Evolutionary conservation across 2,113 vertebrate species (phyloP), one percentile per base, ranked within the genome.

Genomic region (Galemys pyrenaicus): DNA sequence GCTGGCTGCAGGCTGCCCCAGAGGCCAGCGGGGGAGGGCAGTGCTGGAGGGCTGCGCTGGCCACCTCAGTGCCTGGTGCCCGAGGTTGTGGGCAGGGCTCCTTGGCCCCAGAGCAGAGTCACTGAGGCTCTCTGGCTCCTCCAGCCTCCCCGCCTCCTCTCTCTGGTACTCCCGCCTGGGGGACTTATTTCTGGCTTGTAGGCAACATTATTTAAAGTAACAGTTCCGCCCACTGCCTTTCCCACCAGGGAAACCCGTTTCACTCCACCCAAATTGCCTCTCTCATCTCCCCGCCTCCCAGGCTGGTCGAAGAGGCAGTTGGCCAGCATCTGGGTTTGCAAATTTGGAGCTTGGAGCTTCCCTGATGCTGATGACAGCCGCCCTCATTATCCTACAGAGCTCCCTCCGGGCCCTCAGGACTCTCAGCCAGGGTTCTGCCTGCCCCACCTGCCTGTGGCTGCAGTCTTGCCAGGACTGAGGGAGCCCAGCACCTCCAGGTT

Each of bases 171-270:
- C 46, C 49, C 41, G 41, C 92, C 81, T 30, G 54, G 37, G 65
- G 93, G 89, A 88, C 92, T 94, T 92, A 87, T 89, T 96, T 94
- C 87, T 87, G 92, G 94, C 71, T 89, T 32, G 49, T 15, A 90
- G 89, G 80, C 37, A 82, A 87, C 70, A 73, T 94, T 97, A 96
- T 95, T 97, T 95, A 96, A 96, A 97, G 84, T 54, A 93, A 94
- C 71, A 62, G 73, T 28, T 71, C 94, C 37, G 2, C 78, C 85
- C 89, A 77, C 75, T 22, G 75, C 60, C 74, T 95, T 56, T 80
- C 91, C 74, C 28, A 28, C 56, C 70, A n/a, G 87, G 91, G 89
- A 93, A 93, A 77, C 62, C 93, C 67, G 1, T 80, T 54, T 65
- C 7, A 24, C 54, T 81, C 70, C 70, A 93, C 37, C 75, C 92